A percentile compares a stretch with the other conserved stretches of the same genome.
Conservation (phyloP, 1,140 invertebrate genomes). For the Cataglyphis hispanica region DNA sequence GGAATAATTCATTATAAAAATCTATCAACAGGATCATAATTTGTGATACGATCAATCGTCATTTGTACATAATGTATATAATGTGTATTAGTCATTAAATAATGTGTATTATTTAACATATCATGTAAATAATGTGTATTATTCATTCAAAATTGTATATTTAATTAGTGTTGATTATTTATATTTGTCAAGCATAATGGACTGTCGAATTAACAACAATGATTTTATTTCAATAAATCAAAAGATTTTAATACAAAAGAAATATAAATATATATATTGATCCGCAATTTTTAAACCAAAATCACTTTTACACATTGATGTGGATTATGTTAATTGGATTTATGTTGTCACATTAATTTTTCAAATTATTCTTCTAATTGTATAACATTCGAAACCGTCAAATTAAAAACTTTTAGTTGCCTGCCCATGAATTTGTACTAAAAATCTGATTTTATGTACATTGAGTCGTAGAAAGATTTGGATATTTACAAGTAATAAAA, state of each 20-base stretch:
- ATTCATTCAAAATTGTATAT: slow-evolving; percentile 60
- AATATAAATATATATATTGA: neutral
- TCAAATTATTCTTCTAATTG: neutral
- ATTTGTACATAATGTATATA: slow-evolving; percentile 77
- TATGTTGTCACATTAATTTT: neutral
- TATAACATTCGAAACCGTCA: too few species aligned
- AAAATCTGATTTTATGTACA: neutral
- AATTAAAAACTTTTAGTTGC: neutral
- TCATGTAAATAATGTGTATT: slow-evolving; percentile 72
- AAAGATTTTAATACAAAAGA: slow-evolving; percentile 12
- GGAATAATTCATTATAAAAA: slow-evolving; percentile 82
- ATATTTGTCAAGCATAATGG: neutral
- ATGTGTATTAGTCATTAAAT: slow-evolving; percentile 62
- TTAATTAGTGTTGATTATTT: slow-evolving; percentile 1
- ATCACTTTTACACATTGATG: neutral
- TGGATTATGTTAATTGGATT: neutral
- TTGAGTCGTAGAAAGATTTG: slow-evolving; percentile 1
- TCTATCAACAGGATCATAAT: slow-evolving; percentile 76
- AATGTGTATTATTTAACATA: slow-evolving; percentile 26
- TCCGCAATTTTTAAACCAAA: neutral
- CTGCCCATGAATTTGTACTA: neutral
- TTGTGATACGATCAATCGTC: slow-evolving; percentile 44
- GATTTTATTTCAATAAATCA: slow-evolving; percentile 13
- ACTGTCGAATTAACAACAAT: neutral
- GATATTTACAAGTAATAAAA: slow-evolving; percentile 40